Evolutionary conservation across 2,797 vertebrate genomes (phyloP).

Genomic region (Selene dorsalis): DNA sequence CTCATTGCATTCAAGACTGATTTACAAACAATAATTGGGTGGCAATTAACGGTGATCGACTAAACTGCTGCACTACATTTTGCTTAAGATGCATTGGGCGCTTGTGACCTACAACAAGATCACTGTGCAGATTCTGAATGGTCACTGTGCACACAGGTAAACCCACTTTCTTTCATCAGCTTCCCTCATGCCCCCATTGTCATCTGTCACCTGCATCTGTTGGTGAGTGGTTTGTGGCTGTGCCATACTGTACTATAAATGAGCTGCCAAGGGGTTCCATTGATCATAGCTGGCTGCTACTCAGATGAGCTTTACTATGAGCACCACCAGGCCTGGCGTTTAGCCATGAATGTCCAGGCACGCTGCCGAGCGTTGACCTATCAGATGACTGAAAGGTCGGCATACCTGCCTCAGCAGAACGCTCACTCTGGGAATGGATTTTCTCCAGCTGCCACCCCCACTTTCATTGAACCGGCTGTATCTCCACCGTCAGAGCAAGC

Average conservation of each 20-base stretch:
- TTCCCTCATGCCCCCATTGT: constrained; percentile 46
- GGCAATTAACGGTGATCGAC: constrained; percentile 39
- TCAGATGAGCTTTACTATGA: constrained; percentile 81
- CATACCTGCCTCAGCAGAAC: constrained; percentile 85
- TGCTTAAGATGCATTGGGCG: not conserved
- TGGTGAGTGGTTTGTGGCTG: constrained; percentile 62
- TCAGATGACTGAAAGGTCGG: constrained; percentile 84
- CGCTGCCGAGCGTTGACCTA: constrained; percentile 80
- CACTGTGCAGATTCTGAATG: not conserved
- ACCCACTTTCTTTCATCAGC: constrained; percentile 30
- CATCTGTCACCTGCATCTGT: constrained; percentile 73
- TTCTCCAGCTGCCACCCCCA: constrained; percentile 79
- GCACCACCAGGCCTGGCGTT: constrained; percentile 70
- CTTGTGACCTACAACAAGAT: not conserved
- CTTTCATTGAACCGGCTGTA: constrained; percentile 77
- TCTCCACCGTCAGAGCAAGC: constrained; percentile 72
- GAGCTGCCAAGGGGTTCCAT: constrained; percentile 77
- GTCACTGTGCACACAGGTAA: constrained; percentile 29
- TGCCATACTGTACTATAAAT: constrained; percentile 72
- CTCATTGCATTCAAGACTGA: constrained; percentile 33
- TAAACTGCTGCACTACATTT: constrained; percentile 14
- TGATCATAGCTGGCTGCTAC: constrained; percentile 80
- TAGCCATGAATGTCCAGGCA: constrained; percentile 76
- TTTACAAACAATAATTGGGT: constrained; percentile 52
- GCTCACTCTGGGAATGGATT: constrained; percentile 83